phyloP scores from a whole-genome alignment of 2,113 vertebrate genomes.

The Accipiter cooperii region DNA sequence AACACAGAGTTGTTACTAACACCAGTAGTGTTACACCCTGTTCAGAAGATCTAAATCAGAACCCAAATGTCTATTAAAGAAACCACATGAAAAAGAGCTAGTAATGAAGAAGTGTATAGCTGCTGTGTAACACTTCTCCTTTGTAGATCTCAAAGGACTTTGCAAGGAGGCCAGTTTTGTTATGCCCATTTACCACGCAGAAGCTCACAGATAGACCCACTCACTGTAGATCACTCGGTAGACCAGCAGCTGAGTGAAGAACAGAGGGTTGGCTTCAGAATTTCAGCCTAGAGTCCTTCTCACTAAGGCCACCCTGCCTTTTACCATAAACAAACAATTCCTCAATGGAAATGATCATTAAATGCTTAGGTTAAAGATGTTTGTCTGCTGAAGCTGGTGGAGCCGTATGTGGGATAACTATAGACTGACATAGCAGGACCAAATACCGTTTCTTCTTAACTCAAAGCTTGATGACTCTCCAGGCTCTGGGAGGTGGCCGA shows the following conservation, averaged over 20 bases:
- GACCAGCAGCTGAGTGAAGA: not conserved
- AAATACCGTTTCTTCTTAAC: not conserved
- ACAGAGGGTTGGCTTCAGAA: not conserved
- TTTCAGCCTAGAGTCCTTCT: not conserved
- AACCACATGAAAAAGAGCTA: slow-evolving; percentile 37
- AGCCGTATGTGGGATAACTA: not conserved
- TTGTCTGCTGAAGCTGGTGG: not conserved
- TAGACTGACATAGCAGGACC: not conserved
- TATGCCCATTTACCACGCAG: not conserved
- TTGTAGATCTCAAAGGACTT: slow-evolving; percentile 1
- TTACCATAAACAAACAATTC: not conserved
- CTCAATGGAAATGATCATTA: not conserved
- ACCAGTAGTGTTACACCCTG: not conserved
- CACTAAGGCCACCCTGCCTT: not conserved
- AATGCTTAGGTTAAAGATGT: not conserved
- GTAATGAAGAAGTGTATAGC: not conserved
- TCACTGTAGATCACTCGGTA: not conserved
- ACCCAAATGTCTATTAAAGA: not conserved
- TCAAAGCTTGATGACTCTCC: not conserved
- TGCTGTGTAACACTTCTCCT: not conserved
- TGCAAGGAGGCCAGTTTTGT: not conserved
- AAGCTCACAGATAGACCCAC: not conserved
- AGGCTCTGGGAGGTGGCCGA: not conserved
- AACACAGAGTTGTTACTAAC: not conserved
- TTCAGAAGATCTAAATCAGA: slow-evolving; percentile 13